Evolutionary conservation across 64 coral and sea anemone genomes (phyloP), one percentile per base, ranked within the genome.

Genomic region (Acropora tenuis): DNA sequence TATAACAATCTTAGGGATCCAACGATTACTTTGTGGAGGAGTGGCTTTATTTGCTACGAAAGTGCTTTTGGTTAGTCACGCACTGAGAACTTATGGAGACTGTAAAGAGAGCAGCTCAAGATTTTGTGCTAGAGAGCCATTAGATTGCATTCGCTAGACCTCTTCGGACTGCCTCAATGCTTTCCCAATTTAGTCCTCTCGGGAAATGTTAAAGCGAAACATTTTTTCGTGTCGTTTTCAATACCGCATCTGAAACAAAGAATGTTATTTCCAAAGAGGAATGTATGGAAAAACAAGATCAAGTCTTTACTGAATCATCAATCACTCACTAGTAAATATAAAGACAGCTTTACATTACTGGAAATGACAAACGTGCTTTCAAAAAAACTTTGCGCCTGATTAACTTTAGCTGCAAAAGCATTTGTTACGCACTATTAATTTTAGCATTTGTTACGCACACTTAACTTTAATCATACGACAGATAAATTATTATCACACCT

Each of bases 21-120:
- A 71, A 71, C 67, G 67, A 71, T 71, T 71, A 71, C 67, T 2
- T 71, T 71, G 67, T 71, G 67, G 67, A 71, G 67, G 67, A 71
- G 67, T 71, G 67, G 67, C 67, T 71, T 71, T 71, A 71, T 71
- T 71, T 71, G 67, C 6, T 71, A 71, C 52, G 10, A 71, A 71
- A 71, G 67, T 71, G 67, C 4, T 71, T 71, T 71, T 71, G 67
- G 67, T 71, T 71, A 71, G 67, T 71, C 67, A 4, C 67, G 13
- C 67, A n/a, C n/a, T n/a, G n/a, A 71, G 67, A 71, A 71, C 3
- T 71, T 71, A 71, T 71, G 67, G 67, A 71, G 13, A 71, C 67
- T 71, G 67, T 71, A 71, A 71, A 71, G 67, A 13, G 2, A 71
- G 67, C 67, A 71, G 67, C 67, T 71, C 6, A 71, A 71, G 19